These are phyloP conservation scores for Drosophila lini DNA, from an alignment of 1,140 invertebrate species.

Conservation along the genomic window DNA sequence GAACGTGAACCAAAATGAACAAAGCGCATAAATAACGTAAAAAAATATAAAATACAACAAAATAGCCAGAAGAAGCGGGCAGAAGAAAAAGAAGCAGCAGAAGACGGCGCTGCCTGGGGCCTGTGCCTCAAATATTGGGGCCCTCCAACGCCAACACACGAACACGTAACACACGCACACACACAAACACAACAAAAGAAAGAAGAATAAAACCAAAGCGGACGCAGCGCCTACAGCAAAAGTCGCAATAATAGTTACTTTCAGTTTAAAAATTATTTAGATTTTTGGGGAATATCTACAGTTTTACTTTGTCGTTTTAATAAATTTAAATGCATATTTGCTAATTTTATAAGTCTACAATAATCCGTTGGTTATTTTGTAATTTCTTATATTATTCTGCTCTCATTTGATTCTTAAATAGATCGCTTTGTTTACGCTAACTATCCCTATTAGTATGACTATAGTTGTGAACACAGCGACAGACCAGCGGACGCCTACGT, in stretches of 20 bases:
- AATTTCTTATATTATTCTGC: not conserved
- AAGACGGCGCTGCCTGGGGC: slow-evolving; percentile 49
- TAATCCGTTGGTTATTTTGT: not conserved
- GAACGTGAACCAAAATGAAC: slow-evolving; percentile 78
- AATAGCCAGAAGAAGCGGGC: slow-evolving; percentile 19
- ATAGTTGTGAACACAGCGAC: slow-evolving; percentile 25
- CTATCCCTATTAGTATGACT: not conserved
- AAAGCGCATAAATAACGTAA: slow-evolving; percentile 76
- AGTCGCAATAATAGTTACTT: not conserved
- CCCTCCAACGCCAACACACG: slow-evolving; percentile 46
- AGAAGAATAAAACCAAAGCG: not conserved
- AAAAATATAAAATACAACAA: slow-evolving; percentile 28
- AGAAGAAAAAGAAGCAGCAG: slow-evolving; percentile 28
- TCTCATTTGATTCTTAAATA: not conserved
- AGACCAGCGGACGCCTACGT: slow-evolving; percentile 76
- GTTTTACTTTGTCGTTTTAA: not conserved
- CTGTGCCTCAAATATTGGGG: slow-evolving; percentile 40
- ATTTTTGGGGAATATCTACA: not conserved
- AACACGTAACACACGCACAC: slow-evolving; percentile 15
- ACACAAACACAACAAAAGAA: slow-evolving; percentile 2
- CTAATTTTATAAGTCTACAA: not conserved
- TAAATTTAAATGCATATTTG: not conserved
- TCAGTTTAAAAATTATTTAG: not conserved
- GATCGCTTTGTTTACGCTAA: not conserved
- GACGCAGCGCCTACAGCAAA: not conserved